phyloP scores from a whole-genome alignment of 2,888 invertebrate genomes.

The Notodonta dromedarius region DNA sequence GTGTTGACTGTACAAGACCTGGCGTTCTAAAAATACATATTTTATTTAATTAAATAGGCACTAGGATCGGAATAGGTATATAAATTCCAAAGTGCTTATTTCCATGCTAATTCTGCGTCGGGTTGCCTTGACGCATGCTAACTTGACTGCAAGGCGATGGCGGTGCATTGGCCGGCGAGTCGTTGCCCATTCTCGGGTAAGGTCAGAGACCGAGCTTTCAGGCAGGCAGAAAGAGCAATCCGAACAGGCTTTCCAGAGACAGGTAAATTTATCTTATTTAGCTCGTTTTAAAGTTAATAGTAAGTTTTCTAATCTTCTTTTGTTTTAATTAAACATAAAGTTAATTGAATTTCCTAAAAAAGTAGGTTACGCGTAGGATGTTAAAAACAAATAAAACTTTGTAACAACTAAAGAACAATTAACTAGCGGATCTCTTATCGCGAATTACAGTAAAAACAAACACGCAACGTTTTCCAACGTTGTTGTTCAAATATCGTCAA shows the following conservation, averaged over 20 bases:
- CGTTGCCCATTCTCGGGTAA: not conserved
- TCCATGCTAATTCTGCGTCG: conserved; percentile 4
- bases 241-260: not conserved
- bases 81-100: not conserved
- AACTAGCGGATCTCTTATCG: conserved; percentile 14
- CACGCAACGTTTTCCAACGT: conserved; percentile 19
- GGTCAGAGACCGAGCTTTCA: conserved; percentile 3
- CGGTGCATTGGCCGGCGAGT: conserved; percentile 6
- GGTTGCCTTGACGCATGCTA: conserved; percentile 2
- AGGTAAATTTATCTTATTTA: too few species aligned
- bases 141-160: conserved; percentile 5
- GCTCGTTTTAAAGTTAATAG: too few species aligned
- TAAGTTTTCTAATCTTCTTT: too few species aligned
- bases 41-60: too few species aligned
- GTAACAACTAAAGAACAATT: conserved; percentile 10
- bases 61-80: too few species aligned
- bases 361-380: too few species aligned
- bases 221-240: not conserved
- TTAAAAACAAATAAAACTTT: not conserved
- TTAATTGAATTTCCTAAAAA: too few species aligned
- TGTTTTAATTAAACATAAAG: too few species aligned
- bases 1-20: too few species aligned
- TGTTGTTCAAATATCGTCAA: conserved; percentile 9
- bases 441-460: conserved; percentile 22
- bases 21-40: too few species aligned